phyloP scores from a whole-genome alignment of 2,797 vertebrate genomes.

The Brotula barbata region DNA sequence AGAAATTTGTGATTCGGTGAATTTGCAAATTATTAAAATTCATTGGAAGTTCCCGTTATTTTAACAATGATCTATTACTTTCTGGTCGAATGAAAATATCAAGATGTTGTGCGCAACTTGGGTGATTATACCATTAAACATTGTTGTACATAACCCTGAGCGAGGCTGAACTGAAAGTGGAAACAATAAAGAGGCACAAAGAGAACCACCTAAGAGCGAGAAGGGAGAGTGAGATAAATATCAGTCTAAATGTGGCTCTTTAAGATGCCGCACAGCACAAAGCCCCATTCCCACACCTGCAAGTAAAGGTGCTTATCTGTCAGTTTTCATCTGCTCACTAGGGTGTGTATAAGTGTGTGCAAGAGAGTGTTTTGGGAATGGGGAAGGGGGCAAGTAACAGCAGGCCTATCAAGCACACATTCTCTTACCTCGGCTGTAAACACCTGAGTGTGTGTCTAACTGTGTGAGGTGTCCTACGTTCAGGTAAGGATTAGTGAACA shows the following conservation, averaged over 20 bases:
- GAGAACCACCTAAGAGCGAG: constrained; percentile 21
- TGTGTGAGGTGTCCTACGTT: constrained; percentile 18
- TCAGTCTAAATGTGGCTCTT: constrained; percentile 53
- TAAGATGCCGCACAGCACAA: constrained; percentile 50
- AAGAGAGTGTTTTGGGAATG: constrained; percentile 25
- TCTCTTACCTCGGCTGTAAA: constrained; percentile 38
- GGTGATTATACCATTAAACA: background rate
- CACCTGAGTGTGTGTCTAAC: constrained; percentile 19
- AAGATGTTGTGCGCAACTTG: background rate
- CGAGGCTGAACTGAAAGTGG: constrained; percentile 5
- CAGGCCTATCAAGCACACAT: constrained; percentile 46
- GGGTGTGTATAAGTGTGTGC: constrained; percentile 15
- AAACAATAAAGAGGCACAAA: constrained; percentile 35
- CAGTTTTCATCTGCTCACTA: constrained; percentile 59
- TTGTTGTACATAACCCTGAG: constrained; percentile 29
- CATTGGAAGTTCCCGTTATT: too few species aligned
- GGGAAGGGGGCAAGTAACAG: constrained; percentile 46
- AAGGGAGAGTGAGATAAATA: constrained; percentile 55
- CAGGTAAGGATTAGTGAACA: constrained; percentile 38
- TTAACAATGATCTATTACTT: too few species aligned
- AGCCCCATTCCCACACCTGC: constrained; percentile 53
- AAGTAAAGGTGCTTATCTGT: constrained; percentile 65
- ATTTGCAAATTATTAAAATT: too few species aligned
- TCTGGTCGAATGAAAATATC: constrained; percentile 9
- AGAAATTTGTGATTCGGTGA: too few species aligned